phyloP scores from a whole-genome alignment of 2,888 invertebrate species.

The Kuschelorhynchus macadamiae region DNA sequence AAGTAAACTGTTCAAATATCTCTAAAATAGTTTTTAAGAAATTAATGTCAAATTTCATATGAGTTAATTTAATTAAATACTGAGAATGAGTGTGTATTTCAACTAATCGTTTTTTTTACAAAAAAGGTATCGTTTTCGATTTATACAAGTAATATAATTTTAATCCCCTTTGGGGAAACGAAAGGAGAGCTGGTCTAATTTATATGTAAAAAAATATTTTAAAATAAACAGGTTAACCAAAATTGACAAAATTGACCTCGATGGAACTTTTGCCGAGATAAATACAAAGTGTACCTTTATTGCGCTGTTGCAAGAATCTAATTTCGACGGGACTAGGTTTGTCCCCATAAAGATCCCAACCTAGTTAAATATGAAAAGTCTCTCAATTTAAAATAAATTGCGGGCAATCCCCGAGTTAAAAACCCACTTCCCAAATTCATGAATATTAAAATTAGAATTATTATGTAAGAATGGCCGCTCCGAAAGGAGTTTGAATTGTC shows the following conservation, averaged over 20 bases:
- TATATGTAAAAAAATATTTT: too few relatives aligned
- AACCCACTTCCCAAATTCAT: slow-evolving; percentile 46
- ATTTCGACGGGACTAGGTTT: slow-evolving; percentile 9
- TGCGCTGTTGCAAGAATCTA: background rate
- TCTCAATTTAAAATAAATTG: slow-evolving; percentile 47
- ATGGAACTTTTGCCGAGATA: background rate
- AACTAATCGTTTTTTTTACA: too few relatives aligned
- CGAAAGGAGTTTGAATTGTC: slow-evolving; percentile 20
- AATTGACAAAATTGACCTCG: background rate
- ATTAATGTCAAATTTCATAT: too few relatives aligned
- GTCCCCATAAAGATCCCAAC: slow-evolving; percentile 19
- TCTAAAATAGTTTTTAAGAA: too few relatives aligned
- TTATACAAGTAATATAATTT: background rate
- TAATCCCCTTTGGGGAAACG: background rate
- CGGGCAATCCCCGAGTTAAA: slow-evolving; percentile 40
- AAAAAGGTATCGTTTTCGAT: too few relatives aligned
- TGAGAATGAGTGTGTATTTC: too few relatives aligned
- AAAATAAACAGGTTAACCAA: background rate
- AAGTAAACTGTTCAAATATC: too few relatives aligned
- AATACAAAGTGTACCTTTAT: slow-evolving; percentile 3
- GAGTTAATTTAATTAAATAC: too few relatives aligned
- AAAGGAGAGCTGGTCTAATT: too few relatives aligned
- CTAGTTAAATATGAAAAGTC: slow-evolving; percentile 35
- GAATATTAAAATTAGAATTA: slow-evolving; percentile 49
- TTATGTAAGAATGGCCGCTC: slow-evolving; percentile 38